A percentile compares a stretch with the other conserved stretches of the same genome.
Conservation (phyloP, 2,888 invertebrate species). For the Volucella inanis region DNA sequence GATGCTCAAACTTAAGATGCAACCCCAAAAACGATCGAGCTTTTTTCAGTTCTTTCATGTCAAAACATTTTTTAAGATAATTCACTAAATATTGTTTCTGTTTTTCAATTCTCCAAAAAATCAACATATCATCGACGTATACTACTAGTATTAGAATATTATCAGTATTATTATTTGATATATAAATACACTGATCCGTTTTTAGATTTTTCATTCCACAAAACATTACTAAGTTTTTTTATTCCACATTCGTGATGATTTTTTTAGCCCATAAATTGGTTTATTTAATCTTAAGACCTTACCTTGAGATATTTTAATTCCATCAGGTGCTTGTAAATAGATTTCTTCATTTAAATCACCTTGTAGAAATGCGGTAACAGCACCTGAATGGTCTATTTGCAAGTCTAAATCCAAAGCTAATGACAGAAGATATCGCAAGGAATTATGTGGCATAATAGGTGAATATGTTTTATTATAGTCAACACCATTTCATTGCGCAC, state of each 20-base stretch:
- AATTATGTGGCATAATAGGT: no score
- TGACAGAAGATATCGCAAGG: no score
- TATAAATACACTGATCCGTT: background rate
- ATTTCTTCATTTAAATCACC: no score
- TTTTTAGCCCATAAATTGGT: slow-evolving; percentile 7
- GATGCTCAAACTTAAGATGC: no score
- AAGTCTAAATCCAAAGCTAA: no score
- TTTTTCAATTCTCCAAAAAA: background rate
- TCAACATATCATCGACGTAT: background rate
- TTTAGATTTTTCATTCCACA: no score
- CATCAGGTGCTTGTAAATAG: no score
- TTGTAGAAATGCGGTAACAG: no score
- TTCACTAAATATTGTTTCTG: slow-evolving; percentile 4
- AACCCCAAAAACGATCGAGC: no score
- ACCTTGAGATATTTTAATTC: no score
- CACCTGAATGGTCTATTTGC: no score
- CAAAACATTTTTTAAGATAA: background rate
- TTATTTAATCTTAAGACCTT: no score
- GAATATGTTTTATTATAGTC: slow-evolving; percentile 17
- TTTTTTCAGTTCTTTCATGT: background rate
- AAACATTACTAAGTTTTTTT: slow-evolving; percentile 10
- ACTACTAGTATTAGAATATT: slow-evolving; percentile 1
- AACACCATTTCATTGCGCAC: background rate
- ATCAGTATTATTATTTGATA: background rate
- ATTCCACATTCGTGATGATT: slow-evolving; percentile 23